Base-by-base conservation (phyloP, 1,140 invertebrate genomes). In the Lutraria rhynchaena region DNA sequence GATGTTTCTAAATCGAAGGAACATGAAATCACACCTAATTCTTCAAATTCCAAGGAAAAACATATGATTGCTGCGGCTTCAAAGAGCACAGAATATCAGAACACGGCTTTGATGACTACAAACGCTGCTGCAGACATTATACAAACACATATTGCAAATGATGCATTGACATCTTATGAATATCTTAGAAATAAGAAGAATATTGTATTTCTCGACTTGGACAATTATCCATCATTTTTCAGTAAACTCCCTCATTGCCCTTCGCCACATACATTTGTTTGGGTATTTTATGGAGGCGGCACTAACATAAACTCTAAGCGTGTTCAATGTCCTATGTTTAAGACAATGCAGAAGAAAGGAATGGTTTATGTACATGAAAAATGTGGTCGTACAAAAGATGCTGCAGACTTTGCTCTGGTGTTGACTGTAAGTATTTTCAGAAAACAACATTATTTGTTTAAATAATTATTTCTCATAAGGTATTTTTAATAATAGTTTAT, bases 381-480 rank as follows among this genome's bases (percentile, higher is more conserved):
- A 41, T 82, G 85, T 85, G 85, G 83, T 46, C 44, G 15, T 9
- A 85, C 83, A 7, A 86, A 87, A 49, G 83, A 87, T 78, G 85
- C 85, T 44, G 77, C 85, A 22, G 85, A 87, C 46, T 83, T 87
- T 71, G 83, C 85, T 61, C 70, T 87, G 15, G 76, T 82, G 37
- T 69, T 85, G 1, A 78, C 76, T 22, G 85, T 86, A 57, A 75
- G 83, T 78, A 22, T 57, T 46, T 11, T 46, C 9, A 19, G 19
- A 11, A 46, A 11, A 46, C n/a, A n/a, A n/a, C n/a, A n/a, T n/a
- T n/a, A n/a, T n/a, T n/a, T n/a, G n/a, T n/a, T n/a, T n/a, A n/a
- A n/a, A n/a, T n/a, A n/a, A n/a, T n/a, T n/a, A n/a, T n/a, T n/a
- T n/a, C n/a, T n/a, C n/a, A n/a, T n/a, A n/a, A n/a, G n/a, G n/a